Base-by-base conservation (phyloP, 1,140 invertebrate species). In the Bombus balteatus region DNA sequence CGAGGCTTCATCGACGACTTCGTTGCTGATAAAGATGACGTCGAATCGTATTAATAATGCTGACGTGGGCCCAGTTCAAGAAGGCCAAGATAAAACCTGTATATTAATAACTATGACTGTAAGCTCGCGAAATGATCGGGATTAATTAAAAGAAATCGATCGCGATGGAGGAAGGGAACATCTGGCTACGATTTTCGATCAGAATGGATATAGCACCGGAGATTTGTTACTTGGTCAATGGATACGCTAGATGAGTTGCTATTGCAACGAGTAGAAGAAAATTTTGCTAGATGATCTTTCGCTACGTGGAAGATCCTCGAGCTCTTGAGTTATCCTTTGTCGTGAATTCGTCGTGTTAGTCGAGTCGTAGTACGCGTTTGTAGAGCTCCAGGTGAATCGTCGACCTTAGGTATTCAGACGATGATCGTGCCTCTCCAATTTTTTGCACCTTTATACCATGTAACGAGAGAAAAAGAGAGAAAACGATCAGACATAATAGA, bases 381-480 rank as follows among this genome's bases (percentile, higher is more conserved):
- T 86, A 71, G 43, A 66, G 22, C 18, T 78, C 57, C 62, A 78
- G 81, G 82, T 62, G 86, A 47, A 72, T 80, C 86, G 82, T 74
- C 59, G 37, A 70, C 71, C 37, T 15, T 74, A 80, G 86, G 39
- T n/a, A 76, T 80, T 43, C 59, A 72, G 70, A 57, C 62, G 78
- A 65, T 78, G 74, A 87, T 76, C 88, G 90, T 90, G 90, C 84
- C 88, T 91, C 88, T 87, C 78, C 77, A 73, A 62, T 79, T 87
- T 90, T 91, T 91, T 89, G 82, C 85, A 88, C 83, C 88, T 90
- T 91, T 92, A 87, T 88, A 92, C 87, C 68, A 81, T 88, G 71
- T 72, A 53, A 87, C 59, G 68, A 72, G 65, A 83, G 41, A 37
- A 18, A 34, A 15, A 37, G n/a, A 28, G 41, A 47, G 13, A 41